Evolutionary conservation across 2,797 vertebrate species (phyloP).

Genomic region (Ficedula albicollis): DNA sequence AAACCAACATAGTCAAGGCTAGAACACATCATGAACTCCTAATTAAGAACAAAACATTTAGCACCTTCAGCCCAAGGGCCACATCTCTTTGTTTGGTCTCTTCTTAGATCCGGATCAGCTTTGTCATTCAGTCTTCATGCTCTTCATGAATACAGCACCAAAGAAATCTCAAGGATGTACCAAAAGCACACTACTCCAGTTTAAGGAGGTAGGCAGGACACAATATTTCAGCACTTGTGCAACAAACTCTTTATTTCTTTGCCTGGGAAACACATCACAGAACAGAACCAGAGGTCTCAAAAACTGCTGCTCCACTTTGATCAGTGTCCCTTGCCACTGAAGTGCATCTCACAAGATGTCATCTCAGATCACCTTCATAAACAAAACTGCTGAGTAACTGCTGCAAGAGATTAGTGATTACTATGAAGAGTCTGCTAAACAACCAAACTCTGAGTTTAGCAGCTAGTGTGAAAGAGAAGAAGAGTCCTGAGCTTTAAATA

Average conservation of each 20-base stretch:
- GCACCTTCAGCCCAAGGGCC: neutral
- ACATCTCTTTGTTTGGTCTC: neutral
- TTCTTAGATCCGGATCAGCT: neutral
- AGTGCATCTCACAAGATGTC: neutral
- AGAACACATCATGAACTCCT: constrained; percentile 6
- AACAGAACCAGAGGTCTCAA: neutral
- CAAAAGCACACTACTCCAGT: neutral
- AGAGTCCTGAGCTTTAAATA: neutral
- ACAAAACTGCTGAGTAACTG: neutral
- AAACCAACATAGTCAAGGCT: constrained; percentile 73
- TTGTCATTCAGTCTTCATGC: neutral
- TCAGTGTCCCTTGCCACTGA: neutral
- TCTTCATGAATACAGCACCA: neutral
- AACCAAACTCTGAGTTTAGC: neutral
- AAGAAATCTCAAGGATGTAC: neutral
- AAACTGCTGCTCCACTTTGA: neutral
- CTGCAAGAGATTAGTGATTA: neutral
- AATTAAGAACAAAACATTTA: neutral
- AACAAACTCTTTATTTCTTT: neutral
- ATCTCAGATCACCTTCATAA: neutral
- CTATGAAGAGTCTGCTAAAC: neutral
- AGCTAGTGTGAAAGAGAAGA: neutral
- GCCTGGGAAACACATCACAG: neutral
- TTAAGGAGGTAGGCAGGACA: neutral
- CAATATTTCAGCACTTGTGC: neutral